Base-by-base conservation (phyloP, 1,140 invertebrate genomes). In the Heliconius eleuchia region DNA sequence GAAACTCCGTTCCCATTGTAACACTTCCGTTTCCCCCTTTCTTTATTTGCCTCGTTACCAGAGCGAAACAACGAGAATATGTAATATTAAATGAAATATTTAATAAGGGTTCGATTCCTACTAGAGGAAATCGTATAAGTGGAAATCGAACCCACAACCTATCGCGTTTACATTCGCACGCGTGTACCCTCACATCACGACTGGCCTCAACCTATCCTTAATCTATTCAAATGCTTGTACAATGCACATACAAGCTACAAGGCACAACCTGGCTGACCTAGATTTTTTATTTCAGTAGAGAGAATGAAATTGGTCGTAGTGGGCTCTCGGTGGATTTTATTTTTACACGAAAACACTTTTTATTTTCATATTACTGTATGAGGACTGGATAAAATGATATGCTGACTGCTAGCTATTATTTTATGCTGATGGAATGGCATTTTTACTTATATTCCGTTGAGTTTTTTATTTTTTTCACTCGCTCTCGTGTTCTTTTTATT, bases 301-400 rank as follows among this genome's bases (percentile, higher is more conserved):
- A 88, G 90, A 92, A 92, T 90, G 90, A 93, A 93, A 93, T 92
- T 90, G 90, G 88, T 87, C 86, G 88, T 87, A 91, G 91, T 89
- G 82, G 87, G 83, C 84, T 85, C 79, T 85, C 81, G 70, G 81
- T 79, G 70, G 79, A 30, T 77, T 83, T 83, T 85, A 83, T 87
- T 76, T 76, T 87, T 87, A 87, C 85, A 86, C 77, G 83, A 82
- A 85, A 88, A 87, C 84, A 87, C 87, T 88, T 88, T 90, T 92
- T 88, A 89, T 88, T 88, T 88, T 84, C 80, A 85, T 89, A 89
- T 88, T 88, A 90, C 86, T 82, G 77, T 82, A 79, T 79, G 80
- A 66, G 78, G 77, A 74, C 71, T 77, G 73, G 71, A 73, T 79
- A 71, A 80, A 83, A 86, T 83, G 83, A 84, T 81, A 84, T 82